Percentiles rank a stretch among this genome's conserved stretches.
Conservation (phyloP, 2,113 vertebrate species). For the Actinemys pallida region DNA sequence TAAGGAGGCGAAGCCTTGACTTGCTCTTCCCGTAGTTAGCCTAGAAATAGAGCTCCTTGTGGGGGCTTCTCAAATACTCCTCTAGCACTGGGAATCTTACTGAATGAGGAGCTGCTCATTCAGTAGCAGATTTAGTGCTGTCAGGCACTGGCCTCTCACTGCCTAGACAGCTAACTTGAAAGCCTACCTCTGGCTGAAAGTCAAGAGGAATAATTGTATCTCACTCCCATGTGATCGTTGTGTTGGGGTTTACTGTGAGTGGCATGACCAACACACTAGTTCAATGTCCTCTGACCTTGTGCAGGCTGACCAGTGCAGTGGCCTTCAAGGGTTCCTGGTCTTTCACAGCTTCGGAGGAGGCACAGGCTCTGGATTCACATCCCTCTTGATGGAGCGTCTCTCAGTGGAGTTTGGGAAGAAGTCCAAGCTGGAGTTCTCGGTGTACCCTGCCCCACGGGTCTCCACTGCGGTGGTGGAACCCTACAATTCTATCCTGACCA, state of each 20-base stretch:
- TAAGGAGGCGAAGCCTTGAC: not conserved
- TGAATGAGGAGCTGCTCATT: not conserved
- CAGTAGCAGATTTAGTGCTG: no score
- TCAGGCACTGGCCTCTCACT: not conserved
- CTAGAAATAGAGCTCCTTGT: not conserved
- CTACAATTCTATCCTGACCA: not conserved
- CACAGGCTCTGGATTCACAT: conserved; percentile 36
- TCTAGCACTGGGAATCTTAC: not conserved
- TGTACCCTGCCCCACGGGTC: conserved; percentile 14
- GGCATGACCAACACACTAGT: not conserved
- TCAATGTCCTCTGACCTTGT: not conserved
- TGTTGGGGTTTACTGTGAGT: not conserved
- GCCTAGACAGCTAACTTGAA: no score
- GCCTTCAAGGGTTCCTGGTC: not conserved
- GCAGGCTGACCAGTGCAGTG: not conserved
- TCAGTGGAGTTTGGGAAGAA: conserved; percentile 48
- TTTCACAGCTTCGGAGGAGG: not conserved
- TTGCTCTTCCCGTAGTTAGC: not conserved
- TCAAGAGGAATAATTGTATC: not conserved
- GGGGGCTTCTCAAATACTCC: not conserved
- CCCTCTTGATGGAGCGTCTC: conserved; percentile 42
- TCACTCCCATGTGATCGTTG: not conserved
- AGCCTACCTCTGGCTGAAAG: no score
- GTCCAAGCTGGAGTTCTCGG: conserved; percentile 25
- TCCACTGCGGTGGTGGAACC: not conserved